Evolutionary conservation across 2,113 vertebrate species (phyloP).

Genomic region (Amblyopsis rosae): DNA sequence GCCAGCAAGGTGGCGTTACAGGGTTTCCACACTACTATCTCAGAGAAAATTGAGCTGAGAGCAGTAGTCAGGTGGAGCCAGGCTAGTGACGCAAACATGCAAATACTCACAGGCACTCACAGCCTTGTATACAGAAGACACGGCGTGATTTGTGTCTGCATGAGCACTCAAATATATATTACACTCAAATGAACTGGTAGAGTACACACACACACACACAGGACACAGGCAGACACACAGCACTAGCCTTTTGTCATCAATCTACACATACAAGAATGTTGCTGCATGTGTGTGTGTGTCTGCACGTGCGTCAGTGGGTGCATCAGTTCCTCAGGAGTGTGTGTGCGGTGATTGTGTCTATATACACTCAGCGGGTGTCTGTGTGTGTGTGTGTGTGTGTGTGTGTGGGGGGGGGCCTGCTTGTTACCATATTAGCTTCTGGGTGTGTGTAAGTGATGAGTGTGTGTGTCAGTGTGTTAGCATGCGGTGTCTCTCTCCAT

Average conservation of each 20-base stretch:
- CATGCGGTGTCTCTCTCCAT: slow-evolving; percentile 66
- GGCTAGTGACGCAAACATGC: no score
- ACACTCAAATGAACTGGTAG: no score
- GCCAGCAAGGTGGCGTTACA: no score
- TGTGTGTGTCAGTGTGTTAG: slow-evolving; percentile 16
- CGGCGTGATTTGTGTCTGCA: no score
- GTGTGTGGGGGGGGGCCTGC: slow-evolving; percentile 15
- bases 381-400: not conserved
- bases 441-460: slow-evolving; percentile 28
- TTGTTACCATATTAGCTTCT: not conserved
- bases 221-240: not conserved
- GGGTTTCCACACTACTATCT: no score
- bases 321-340: not conserved
- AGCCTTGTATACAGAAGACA: no score
- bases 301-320: not conserved
- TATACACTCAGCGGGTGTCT: not conserved
- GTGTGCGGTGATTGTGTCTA: not conserved
- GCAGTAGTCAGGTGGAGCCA: no score
- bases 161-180: no score
- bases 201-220: slow-evolving; percentile 5
- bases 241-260: not conserved
- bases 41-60: no score
- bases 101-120: no score
- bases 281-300: slow-evolving; percentile 2
- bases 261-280: not conserved